Percentiles rank a stretch among this genome's conserved stretches.
Evolutionary conservation across 2,797 vertebrate genomes (phyloP).

Genomic region (Apodemus agrarius): DNA sequence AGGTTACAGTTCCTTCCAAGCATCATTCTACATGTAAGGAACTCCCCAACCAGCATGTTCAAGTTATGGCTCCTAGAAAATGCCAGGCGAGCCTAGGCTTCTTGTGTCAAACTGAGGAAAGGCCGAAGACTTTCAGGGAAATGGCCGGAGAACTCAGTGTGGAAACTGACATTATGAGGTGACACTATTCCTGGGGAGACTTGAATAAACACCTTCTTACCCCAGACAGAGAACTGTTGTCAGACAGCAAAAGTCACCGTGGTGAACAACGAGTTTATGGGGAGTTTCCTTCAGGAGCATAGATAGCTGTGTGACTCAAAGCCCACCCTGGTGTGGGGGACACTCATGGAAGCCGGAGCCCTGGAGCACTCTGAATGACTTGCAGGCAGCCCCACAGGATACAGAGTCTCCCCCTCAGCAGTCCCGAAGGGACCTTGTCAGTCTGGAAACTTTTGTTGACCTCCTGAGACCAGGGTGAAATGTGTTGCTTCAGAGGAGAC

Average conservation of each 20-base stretch:
- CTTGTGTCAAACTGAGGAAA: neutral
- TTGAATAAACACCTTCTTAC: neutral
- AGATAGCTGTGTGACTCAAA: neutral
- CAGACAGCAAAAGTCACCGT: neutral
- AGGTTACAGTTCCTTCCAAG: neutral
- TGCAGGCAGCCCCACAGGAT: neutral
- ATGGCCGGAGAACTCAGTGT: neutral
- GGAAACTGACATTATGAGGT: neutral
- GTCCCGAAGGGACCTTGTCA: neutral
- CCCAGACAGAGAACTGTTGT: neutral
- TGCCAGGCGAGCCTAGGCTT: neutral
- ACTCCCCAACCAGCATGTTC: neutral
- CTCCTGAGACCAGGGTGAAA: neutral
- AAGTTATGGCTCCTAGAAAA: neutral
- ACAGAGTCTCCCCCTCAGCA: neutral
- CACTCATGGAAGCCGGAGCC: too few relatives aligned
- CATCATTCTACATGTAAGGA: neutral
- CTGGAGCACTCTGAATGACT: neutral
- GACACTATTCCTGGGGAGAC: neutral
- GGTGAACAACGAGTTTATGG: too few relatives aligned
- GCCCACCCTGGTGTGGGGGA: neutral
- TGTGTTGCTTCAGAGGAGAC: neutral
- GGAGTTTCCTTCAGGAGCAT: too few relatives aligned
- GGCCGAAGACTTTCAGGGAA: neutral
- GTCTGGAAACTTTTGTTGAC: neutral